Evolutionary conservation across 1,140 invertebrate genomes (phyloP), one percentile per base, ranked within the genome.

Genomic region (Antheraea pernyi): DNA sequence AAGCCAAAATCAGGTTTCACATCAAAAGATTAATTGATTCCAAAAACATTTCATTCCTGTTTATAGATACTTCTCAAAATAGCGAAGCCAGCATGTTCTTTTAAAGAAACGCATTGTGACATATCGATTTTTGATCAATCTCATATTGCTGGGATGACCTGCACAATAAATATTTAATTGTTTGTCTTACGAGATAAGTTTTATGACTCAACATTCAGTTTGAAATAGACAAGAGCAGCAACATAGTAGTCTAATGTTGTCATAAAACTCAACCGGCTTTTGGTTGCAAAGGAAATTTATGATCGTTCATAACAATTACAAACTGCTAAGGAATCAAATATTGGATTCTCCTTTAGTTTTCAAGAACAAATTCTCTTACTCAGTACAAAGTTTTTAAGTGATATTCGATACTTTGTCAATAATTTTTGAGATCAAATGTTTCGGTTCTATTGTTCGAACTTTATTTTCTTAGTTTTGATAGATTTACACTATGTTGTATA

Each of bases 241-340:
- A 53, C 11, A 16, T 16, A 53, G 5, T 53, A 53, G 6, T 53
- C 16, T 53, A 53, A 53, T 53, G 13, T 6, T 13, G 13, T 13
- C 5, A 53, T 53, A 53, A 16, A 16, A 53, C 0, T 53, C 46
- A 30, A 30, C 22, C 4, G 6, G 46, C 0, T n/a, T 53, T 53
- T 53, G 8, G 11, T 53, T 53, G 9, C 7, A 16, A 53, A 53
- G 11, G 13, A 53, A 53, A 53, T 53, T 53, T 19, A 37, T 18
- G 46, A 36, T 58, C 16, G 6, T 10, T 18, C 59, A 62, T 68
- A 62, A 62, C 30, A 62, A 48, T 46, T 68, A 36, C 19, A 62
- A 68, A 48, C 46, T 53, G 59, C 67, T 36, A 62, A 68, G 19
- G 59, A 61, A 19, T 61, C 59, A 30, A 59, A 68, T 61, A 61